A percentile compares a stretch with the other conserved stretches of the same genome.
Evolutionary conservation across 1,140 invertebrate genomes (phyloP).

Genomic region (Mercenaria mercenaria): DNA sequence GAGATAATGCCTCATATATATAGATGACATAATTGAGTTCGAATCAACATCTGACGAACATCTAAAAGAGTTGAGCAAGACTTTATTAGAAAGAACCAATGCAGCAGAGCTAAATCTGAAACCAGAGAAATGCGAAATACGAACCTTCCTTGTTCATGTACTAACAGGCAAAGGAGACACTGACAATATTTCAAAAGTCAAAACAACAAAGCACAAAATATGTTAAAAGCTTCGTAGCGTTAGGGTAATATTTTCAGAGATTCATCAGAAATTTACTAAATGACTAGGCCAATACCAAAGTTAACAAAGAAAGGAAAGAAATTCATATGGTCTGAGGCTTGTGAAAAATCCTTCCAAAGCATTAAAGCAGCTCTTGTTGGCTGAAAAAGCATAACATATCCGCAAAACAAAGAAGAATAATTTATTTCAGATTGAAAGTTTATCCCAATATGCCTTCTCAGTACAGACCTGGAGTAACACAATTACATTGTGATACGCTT

Average conservation of each 20-base stretch:
- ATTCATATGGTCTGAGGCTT: slow-evolving; percentile 58
- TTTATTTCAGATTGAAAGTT: slow-evolving; percentile 70
- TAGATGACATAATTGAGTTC: too few relatives aligned
- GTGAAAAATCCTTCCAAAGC: slow-evolving; percentile 63
- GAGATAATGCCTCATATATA: neutral
- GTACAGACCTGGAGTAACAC: neutral
- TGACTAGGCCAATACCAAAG: slow-evolving; percentile 49
- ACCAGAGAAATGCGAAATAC: slow-evolving; percentile 46
- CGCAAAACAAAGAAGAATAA: neutral
- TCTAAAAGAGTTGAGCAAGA: slow-evolving; percentile 13
- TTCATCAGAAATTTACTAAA: slow-evolving; percentile 56
- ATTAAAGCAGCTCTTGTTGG: slow-evolving; percentile 57
- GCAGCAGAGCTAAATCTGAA: slow-evolving; percentile 58
- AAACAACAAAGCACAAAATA: slow-evolving; percentile 42
- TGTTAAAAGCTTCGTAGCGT: slow-evolving; percentile 58
- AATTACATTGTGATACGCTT: neutral
- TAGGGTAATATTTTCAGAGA: slow-evolving; percentile 41
- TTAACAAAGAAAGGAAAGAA: slow-evolving; percentile 18
- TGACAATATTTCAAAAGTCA: slow-evolving; percentile 23
- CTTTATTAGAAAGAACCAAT: neutral
- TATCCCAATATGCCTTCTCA: slow-evolving; percentile 65
- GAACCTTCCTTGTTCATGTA: slow-evolving; percentile 59
- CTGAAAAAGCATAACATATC: slow-evolving; percentile 1
- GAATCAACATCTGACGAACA: slow-evolving; percentile 18
- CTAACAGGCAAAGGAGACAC: slow-evolving; percentile 35